These are phyloP conservation scores for Volucella inanis DNA, from an alignment of 2,888 invertebrate species.

Conservation along the genomic window DNA sequence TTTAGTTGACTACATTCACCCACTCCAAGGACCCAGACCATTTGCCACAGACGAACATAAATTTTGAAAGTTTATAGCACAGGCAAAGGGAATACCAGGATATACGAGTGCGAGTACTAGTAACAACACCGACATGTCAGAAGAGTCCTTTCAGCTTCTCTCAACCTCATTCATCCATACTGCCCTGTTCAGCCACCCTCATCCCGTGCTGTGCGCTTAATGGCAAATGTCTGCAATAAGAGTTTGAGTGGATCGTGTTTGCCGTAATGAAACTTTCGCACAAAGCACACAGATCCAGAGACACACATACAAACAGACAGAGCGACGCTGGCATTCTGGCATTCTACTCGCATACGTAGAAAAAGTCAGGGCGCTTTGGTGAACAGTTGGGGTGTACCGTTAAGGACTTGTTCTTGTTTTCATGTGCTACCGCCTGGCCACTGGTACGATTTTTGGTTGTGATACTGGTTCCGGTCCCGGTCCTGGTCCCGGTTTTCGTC, in stretches of 20 bases:
- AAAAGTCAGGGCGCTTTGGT: constrained; percentile 2
- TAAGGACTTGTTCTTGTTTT: constrained; percentile 29
- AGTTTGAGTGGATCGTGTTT: constrained; percentile 73
- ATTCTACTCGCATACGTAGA: too few relatives aligned
- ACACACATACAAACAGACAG: constrained; percentile 26
- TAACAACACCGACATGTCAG: constrained; percentile 37
- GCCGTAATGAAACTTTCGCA: constrained; percentile 71
- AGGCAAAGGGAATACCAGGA: constrained; percentile 51
- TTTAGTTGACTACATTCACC: constrained; percentile 32
- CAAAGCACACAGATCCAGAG: constrained; percentile 52
- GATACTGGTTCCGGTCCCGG: not conserved
- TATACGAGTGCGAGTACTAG: too few relatives aligned
- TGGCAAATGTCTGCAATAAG: constrained; percentile 73
- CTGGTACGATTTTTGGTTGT: too few relatives aligned
- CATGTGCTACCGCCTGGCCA: too few relatives aligned
- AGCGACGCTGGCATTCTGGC: not conserved
- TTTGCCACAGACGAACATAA: constrained; percentile 75
- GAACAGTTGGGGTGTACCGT: constrained; percentile 18
- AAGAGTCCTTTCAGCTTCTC: constrained; percentile 28
- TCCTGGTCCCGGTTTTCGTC: not conserved
- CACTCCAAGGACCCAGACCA: constrained; percentile 47
- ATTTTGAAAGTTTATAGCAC: constrained; percentile 71
- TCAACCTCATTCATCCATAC: not conserved
- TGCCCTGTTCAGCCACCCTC: constrained; percentile 2
- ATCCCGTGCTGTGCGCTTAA: constrained; percentile 27